These are phyloP conservation scores for Trachelipus rathkii DNA, from an alignment of 1,140 invertebrate species.

Conservation along the genomic window DNA sequence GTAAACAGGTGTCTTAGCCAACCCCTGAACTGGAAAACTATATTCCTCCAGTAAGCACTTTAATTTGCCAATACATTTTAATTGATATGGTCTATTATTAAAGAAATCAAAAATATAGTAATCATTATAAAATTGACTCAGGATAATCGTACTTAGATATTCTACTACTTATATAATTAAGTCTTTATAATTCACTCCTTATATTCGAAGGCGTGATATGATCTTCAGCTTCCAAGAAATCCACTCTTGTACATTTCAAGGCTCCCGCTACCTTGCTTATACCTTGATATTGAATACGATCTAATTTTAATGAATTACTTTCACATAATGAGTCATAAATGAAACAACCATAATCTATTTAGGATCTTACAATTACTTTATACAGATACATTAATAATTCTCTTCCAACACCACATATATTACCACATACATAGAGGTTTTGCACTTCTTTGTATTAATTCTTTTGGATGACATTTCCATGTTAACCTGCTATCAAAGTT, in stretches of 20 bases:
- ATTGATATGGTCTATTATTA: too few species aligned
- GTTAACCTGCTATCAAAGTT: background rate
- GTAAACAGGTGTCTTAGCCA: too few species aligned
- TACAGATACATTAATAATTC: background rate
- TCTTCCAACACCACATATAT: background rate
- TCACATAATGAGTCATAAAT: background rate
- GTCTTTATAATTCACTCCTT: background rate
- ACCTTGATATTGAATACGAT: background rate
- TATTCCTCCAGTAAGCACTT: too few species aligned
- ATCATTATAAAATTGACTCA: too few species aligned
- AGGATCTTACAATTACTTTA: background rate
- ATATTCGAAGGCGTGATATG: background rate
- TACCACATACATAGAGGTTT: background rate
- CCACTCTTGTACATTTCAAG: background rate
- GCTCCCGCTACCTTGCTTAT: background rate
- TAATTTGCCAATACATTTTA: too few species aligned
- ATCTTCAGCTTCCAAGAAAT: background rate
- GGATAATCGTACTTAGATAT: too few species aligned
- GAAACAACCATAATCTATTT: constrained; percentile 18
- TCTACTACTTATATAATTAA: too few species aligned
- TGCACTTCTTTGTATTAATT: background rate
- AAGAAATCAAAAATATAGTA: too few species aligned
- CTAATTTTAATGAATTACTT: background rate
- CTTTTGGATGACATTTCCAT: background rate
- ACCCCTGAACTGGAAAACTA: too few species aligned